phyloP scores from a whole-genome alignment of 2,113 vertebrate genomes.

The Prunella himalayana region DNA sequence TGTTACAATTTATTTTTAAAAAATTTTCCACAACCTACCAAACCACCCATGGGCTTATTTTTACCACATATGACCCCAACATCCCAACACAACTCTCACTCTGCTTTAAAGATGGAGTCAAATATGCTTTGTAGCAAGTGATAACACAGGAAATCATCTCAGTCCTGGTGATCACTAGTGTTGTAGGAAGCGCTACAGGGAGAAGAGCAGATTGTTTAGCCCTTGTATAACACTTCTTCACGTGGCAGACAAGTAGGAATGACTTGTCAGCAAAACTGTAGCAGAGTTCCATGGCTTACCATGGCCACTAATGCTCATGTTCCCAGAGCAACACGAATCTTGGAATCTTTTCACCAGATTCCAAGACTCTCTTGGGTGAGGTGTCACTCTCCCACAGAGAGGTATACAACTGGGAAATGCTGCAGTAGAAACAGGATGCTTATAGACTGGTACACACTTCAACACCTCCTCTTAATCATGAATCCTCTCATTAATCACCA shows the following conservation, averaged over 20 bases:
- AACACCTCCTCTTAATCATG: not conserved
- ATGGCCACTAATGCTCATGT: not conserved
- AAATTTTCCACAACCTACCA: not conserved
- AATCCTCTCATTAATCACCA: not conserved
- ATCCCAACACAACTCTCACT: not conserved
- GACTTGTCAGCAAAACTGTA: not conserved
- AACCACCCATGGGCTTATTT: not conserved
- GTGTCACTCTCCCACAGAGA: not conserved
- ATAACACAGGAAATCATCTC: not conserved
- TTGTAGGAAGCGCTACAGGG: not conserved
- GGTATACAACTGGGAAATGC: not conserved
- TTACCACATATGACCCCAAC: not conserved
- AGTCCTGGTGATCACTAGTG: not conserved
- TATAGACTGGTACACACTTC: not conserved
- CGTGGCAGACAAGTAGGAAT: not conserved
- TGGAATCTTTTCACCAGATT: not conserved
- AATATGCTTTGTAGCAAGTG: not conserved
- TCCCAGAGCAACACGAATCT: not conserved
- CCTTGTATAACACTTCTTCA: not conserved
- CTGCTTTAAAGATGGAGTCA: not conserved
- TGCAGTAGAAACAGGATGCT: not conserved
- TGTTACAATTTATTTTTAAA: not conserved
- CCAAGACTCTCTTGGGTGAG: not conserved
- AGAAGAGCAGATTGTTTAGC: not conserved
- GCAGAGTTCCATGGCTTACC: not conserved